Base-by-base conservation (phyloP, 2,888 invertebrate genomes). In the Euspilapteryx auroguttella region DNA sequence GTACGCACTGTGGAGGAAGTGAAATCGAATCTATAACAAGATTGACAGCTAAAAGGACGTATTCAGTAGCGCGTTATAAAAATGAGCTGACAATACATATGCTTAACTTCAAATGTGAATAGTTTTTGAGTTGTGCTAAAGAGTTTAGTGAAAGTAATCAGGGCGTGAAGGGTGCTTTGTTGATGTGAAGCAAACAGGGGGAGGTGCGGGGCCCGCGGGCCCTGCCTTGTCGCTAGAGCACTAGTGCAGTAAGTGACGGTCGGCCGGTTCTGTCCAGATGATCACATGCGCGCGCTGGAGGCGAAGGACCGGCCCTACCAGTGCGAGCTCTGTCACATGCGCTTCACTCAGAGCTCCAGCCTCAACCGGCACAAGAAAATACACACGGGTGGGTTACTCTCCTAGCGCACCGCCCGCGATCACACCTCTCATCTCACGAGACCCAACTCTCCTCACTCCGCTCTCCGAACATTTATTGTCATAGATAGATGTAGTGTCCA, bases 301-400 rank as follows among this genome's bases (percentile, higher is more conserved):
- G 66, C 55, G 69, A 75, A 75, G 73, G 75, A 73, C 52, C 71
- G 75, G 55, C 82, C 82, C 40, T 82, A 82, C 71, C 81, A 80
- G 62, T 85, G 84, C 59, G 81, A 81, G 45, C 65, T 83, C 52
- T 85, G 84, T 61, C 76, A 79, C 58, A 84, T 84, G 66, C 78
- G 83, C 61, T 85, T 84, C 65, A 83, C 83, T 49, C 84, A 85
- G 66, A 83, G 83, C 62, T 83, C 83, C 68, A 83, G 83, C 56
- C 76, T 85, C 50, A 84, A 84, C 65, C 79, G 83, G 47, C 84
- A 85, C 69, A 83, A 82, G 66, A 80, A 83, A 55, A 83, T 83
- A 43, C 84, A 85, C 52, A 83, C 83, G 53, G 79, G 79, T 79
- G 69, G 63, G 78, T 75, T 56, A 38, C 47, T 43, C 41, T 48